These are phyloP conservation scores for Brachypterus glaber DNA, from an alignment of 2,888 invertebrate species.

Conservation along the genomic window DNA sequence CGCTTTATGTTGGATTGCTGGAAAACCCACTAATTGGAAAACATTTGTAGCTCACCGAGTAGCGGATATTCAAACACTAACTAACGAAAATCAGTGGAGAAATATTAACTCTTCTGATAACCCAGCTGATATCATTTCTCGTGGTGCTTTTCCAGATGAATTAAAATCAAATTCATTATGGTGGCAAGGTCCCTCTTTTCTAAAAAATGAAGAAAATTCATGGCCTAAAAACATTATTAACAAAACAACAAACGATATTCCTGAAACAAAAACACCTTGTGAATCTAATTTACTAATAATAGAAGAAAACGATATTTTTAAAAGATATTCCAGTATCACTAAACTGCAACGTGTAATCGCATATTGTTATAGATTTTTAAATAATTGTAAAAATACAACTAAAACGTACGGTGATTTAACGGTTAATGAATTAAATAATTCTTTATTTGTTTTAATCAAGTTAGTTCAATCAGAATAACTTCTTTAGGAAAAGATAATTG, in stretches of 20 bases:
- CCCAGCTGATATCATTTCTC: constrained; percentile 3
- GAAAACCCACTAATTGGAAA: constrained; percentile 1
- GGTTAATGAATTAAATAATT: background rate
- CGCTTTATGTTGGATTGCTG: background rate
- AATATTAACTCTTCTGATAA: constrained; percentile 2
- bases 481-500: background rate
- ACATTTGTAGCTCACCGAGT: constrained; percentile 2
- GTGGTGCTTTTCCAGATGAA: background rate
- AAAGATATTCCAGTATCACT: too few species aligned
- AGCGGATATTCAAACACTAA: background rate
- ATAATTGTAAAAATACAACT: background rate
- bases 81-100: constrained; percentile 9
- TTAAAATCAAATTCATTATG: constrained; percentile 6
- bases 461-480: background rate
- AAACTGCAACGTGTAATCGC: too few species aligned
- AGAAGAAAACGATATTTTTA: too few species aligned
- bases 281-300: background rate
- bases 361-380: too few species aligned
- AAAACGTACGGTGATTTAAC: background rate
- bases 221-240: background rate
- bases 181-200: constrained; percentile 9
- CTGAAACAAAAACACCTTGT: background rate
- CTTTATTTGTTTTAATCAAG: background rate
- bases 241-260: background rate
- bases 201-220: background rate